A percentile compares a stretch with the other conserved stretches of the same genome.
phyloP scores from a whole-genome alignment of 1,140 invertebrate genomes.

The Drosophila navojoa region DNA sequence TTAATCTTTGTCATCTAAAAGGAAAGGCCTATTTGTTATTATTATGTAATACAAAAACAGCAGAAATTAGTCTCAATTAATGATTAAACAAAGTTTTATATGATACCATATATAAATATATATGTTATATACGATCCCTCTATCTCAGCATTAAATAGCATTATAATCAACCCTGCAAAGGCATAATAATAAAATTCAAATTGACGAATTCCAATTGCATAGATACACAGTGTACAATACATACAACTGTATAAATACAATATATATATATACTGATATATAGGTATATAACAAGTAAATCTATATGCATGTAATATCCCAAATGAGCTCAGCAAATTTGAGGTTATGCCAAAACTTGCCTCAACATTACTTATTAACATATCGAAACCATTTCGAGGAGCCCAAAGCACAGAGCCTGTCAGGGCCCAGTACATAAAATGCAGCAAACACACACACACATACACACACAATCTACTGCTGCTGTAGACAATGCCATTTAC shows the following conservation, averaged over 20 bases:
- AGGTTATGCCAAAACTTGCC: slow-evolving; percentile 18
- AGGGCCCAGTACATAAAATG: slow-evolving; percentile 28
- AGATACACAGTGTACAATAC: slow-evolving; percentile 7
- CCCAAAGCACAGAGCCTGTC: slow-evolving; percentile 12
- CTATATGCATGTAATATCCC: slow-evolving; percentile 25
- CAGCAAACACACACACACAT: slow-evolving; percentile 9
- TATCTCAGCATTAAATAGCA: neutral
- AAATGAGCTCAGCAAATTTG: slow-evolving; percentile 46
- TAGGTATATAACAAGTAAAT: neutral
- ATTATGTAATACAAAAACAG: too few species aligned
- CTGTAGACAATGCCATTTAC: slow-evolving; percentile 53
- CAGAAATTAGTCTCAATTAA: too few species aligned
- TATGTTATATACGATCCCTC: neutral
- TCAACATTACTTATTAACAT: slow-evolving; percentile 62
- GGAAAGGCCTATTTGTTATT: too few species aligned
- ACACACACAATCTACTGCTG: neutral
- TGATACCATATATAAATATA: too few species aligned
- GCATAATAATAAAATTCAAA: slow-evolving; percentile 10
- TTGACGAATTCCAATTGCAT: slow-evolving; percentile 28
- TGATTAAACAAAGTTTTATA: too few species aligned
- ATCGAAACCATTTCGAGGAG: slow-evolving; percentile 46
- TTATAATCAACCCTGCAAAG: neutral
- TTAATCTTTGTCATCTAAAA: too few species aligned
- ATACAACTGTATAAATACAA: neutral
- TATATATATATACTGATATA: neutral